A percentile compares a stretch with the other conserved stretches of the same genome.
These are phyloP conservation scores for Eidolon helvum DNA, from an alignment of 2,113 vertebrate species.

Conservation along the genomic window DNA sequence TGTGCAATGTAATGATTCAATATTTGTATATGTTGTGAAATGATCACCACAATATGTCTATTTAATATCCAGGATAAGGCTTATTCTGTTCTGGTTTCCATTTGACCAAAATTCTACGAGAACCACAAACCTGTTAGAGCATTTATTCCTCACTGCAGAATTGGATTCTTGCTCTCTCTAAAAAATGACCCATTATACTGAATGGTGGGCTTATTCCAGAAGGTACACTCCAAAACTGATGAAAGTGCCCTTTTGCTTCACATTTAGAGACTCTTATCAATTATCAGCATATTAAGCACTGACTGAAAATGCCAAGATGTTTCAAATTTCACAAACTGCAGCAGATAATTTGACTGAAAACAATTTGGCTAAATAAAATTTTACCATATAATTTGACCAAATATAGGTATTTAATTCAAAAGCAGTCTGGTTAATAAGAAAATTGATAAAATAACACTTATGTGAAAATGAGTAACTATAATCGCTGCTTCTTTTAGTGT, in stretches of 20 bases:
- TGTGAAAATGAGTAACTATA: background rate
- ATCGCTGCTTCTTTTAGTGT: background rate
- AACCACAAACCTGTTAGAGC: background rate
- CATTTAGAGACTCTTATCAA: background rate
- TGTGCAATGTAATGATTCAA: background rate
- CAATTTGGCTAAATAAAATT: background rate
- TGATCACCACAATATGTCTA: background rate
- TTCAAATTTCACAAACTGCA: background rate
- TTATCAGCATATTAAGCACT: background rate
- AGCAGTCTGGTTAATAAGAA: background rate
- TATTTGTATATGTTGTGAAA: background rate
- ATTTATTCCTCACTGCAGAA: background rate
- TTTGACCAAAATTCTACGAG: background rate
- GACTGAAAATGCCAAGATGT: background rate
- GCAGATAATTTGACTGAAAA: background rate
- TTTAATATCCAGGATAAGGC: background rate
- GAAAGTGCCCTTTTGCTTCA: background rate
- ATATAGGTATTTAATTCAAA: background rate
- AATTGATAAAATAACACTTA: background rate
- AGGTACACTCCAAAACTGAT: background rate
- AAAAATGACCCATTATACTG: background rate
- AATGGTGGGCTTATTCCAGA: background rate
- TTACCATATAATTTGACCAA: slow-evolving; percentile 1
- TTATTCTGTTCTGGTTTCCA: background rate
- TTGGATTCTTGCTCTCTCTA: background rate